A percentile compares a stretch with the other conserved stretches of the same genome.
phyloP scores from a whole-genome alignment of 2,113 vertebrate genomes.

The Callionymus lyra region DNA sequence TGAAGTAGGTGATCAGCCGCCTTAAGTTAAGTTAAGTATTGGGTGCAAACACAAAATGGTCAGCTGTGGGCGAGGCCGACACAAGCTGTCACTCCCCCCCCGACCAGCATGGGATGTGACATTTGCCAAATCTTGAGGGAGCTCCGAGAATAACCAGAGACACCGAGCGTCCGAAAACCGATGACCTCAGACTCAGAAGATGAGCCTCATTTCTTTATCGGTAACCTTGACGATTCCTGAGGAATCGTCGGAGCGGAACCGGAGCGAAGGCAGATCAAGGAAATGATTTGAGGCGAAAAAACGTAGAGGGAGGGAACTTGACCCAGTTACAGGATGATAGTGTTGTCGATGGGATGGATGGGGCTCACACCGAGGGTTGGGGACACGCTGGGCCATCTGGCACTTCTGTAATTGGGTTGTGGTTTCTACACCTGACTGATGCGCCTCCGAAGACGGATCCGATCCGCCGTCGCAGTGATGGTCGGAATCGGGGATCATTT shows the following conservation, averaged over 20 bases:
- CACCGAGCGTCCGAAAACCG: conserved; percentile 10
- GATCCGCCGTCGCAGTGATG: neutral
- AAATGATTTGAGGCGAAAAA: conserved; percentile 17
- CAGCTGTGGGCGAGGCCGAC: conserved; percentile 4
- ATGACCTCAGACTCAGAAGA: conserved; percentile 1
- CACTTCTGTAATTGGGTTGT: conserved; percentile 64
- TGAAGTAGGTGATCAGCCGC: no score
- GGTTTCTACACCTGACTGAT: conserved; percentile 59
- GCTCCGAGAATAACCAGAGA: conserved; percentile 10
- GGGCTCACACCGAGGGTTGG: conserved; percentile 33
- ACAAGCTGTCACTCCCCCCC: conserved; percentile 33
- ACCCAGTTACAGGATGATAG: conserved; percentile 43
- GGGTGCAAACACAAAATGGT: conserved; percentile 22
- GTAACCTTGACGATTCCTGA: no score
- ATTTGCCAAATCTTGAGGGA: conserved; percentile 19
- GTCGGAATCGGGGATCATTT: conserved; percentile 2
- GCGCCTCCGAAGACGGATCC: conserved; percentile 28
- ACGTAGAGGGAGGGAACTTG: conserved; percentile 35
- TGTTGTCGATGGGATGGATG: conserved; percentile 33
- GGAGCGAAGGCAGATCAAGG: neutral
- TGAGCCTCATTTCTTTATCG: neutral
- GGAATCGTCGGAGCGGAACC: no score
- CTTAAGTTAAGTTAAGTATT: no score
- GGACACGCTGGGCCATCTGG: conserved; percentile 65
- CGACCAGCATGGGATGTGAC: conserved; percentile 25